Base-by-base conservation (phyloP, 2,797 vertebrate genomes). In the Cossypha heuglini region DNA sequence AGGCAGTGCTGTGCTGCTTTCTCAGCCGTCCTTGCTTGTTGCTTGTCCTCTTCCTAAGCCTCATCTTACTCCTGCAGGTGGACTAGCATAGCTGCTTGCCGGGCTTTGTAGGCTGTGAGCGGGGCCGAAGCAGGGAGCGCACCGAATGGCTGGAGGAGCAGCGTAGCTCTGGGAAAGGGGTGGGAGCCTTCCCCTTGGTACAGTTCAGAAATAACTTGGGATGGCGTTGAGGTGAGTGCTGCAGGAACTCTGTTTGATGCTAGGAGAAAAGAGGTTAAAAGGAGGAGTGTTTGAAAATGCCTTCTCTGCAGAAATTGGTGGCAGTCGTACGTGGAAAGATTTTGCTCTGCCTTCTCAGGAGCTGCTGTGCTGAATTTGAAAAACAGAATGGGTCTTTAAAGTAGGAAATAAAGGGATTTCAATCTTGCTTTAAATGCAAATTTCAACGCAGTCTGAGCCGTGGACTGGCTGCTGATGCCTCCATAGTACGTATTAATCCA, bases 401-500 rank as follows among this genome's bases (percentile, higher is more conserved):
- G 61, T 71, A 40, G 1, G 13, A 77, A 86, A 85, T 59, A 85
- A 82, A 92, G 35, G 74, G 68, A 87, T 93, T 95, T 94, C 76
- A 61, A 61, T 46, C 61, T 63, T 73, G 62, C 64, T 96, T 87
- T 83, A 81, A 89, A 89, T 67, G 83, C 78, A 75, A 42, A 79
- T 90, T 73, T 91, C 62, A 13, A 3, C 0, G 2, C 61, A 29
- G 77, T 31, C 66, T 86, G 91, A 89, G 38, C 77, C 1, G 3
- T 79, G 95, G 89, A 73, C 91, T 88, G 3, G 0, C 43, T 72
- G 13, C 64, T 25, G 85, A 66, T 35, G 58, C 87, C 85, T 96
- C 80, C 74, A 10, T 89, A 43, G 80, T 52, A 78, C 69, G 29
- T 61, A 88, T 92, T 90, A 94, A 93, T 95, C 86, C 83, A 89